Conservation (phyloP, 2,113 vertebrate species). For the Scalopus aquaticus region DNA sequence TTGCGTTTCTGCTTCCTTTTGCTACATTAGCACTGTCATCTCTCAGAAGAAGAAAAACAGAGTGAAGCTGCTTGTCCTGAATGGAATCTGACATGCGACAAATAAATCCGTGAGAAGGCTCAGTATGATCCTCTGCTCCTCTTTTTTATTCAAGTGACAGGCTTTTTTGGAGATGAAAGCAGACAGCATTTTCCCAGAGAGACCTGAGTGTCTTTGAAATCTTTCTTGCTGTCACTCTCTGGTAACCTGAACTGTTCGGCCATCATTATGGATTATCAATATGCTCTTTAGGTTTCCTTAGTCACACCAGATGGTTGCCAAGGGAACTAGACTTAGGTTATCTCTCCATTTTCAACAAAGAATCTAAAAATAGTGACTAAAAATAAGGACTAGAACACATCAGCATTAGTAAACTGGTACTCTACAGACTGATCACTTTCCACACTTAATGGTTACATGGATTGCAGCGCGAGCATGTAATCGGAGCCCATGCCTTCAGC, state of each 20-base stretch:
- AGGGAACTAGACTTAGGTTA: slow-evolving; percentile 88
- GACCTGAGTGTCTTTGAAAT: slow-evolving; percentile 85
- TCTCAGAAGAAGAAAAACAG: slow-evolving; percentile 62
- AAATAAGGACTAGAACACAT: slow-evolving; percentile 55
- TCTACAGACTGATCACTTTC: slow-evolving; percentile 71
- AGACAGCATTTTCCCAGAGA: slow-evolving; percentile 82
- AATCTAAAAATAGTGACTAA: slow-evolving; percentile 84
- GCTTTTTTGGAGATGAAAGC: slow-evolving; percentile 83
- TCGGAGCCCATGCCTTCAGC: background rate
- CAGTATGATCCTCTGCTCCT: background rate
- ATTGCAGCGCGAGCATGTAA: slow-evolving; percentile 53
- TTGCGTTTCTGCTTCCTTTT: slow-evolving; percentile 30
- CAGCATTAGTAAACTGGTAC: slow-evolving; percentile 70
- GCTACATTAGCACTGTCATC: slow-evolving; percentile 55
- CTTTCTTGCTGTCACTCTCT: slow-evolving; percentile 87
- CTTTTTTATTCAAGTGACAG: slow-evolving; percentile 73
- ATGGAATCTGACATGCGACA: slow-evolving; percentile 73
- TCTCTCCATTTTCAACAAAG: slow-evolving; percentile 80
- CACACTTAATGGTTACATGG: slow-evolving; percentile 65
- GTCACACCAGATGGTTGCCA: slow-evolving; percentile 90
- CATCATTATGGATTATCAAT: slow-evolving; percentile 95
- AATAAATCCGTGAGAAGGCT: slow-evolving; percentile 65
- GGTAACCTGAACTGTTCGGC: slow-evolving; percentile 88
- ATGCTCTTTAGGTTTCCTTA: slow-evolving; percentile 89
- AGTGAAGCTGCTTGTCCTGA: slow-evolving; percentile 66